Percentiles rank a stretch among this genome's conserved stretches.
phyloP scores from a whole-genome alignment of 1,140 invertebrate genomes.

The Subanguina moxae region DNA sequence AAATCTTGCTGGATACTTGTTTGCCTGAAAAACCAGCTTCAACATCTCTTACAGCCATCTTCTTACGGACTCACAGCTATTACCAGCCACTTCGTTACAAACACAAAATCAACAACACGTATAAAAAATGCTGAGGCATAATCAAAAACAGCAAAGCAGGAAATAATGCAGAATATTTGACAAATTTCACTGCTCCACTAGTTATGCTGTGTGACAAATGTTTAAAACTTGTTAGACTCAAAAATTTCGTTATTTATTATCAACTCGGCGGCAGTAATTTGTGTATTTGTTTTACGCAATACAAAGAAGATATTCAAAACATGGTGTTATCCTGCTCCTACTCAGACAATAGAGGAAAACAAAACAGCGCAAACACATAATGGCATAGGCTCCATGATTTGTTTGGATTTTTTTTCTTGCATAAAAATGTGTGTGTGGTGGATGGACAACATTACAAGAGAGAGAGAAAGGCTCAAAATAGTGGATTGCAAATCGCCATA shows the following conservation, averaged over 20 bases:
- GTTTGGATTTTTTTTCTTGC: constrained; percentile 3
- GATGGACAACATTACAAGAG: background rate
- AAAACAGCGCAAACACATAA: background rate
- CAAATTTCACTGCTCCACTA: no score
- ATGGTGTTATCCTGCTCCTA: background rate
- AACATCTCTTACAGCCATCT: no score
- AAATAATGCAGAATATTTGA: no score
- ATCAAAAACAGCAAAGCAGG: no score
- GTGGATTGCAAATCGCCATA: background rate
- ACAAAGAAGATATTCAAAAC: background rate
- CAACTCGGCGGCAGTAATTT: constrained; percentile 3
- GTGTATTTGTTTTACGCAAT: background rate
- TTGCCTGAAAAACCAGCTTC: no score
- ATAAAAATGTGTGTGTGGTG: constrained; percentile 1
- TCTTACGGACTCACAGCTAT: no score
- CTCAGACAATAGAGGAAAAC: background rate
- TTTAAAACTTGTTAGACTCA: no score
- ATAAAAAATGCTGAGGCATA: no score
- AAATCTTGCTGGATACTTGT: no score
- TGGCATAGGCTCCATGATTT: constrained; percentile 2
- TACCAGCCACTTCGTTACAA: no score
- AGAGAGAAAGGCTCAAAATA: background rate
- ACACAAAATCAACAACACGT: no score
- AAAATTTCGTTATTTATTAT: background rate
- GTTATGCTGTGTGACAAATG: no score